Evolutionary conservation across 2,113 vertebrate genomes (phyloP).

Genomic region (Picathartes gymnocephalus): DNA sequence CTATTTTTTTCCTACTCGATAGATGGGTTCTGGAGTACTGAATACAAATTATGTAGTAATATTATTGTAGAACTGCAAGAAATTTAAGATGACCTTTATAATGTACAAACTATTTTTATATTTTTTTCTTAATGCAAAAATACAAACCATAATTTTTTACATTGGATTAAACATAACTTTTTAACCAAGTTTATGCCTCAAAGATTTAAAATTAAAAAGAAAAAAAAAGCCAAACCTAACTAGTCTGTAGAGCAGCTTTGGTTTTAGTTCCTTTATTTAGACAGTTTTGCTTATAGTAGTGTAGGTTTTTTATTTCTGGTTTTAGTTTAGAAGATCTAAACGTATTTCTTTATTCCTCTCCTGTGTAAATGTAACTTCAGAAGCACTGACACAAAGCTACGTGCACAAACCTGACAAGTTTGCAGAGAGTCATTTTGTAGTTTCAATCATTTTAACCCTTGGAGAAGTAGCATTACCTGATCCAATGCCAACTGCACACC

Average conservation of each 20-base stretch:
- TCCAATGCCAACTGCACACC: background rate
- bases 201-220: background rate
- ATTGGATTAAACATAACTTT: slow-evolving; percentile 64
- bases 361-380: background rate
- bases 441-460: background rate
- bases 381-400: slow-evolving; percentile 1
- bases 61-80: slow-evolving; percentile 52
- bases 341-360: background rate
- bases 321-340: slow-evolving; percentile 1
- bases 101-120: slow-evolving; percentile 76
- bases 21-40: slow-evolving; percentile 42
- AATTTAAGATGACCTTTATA: slow-evolving; percentile 58
- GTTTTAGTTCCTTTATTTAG: background rate
- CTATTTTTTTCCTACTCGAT: slow-evolving; percentile 37
- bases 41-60: slow-evolving; percentile 40
- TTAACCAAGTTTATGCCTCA: slow-evolving; percentile 54
- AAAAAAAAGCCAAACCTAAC: background rate
- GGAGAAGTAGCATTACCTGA: background rate
- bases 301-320: background rate
- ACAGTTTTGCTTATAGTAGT: background rate
- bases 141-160: slow-evolving; percentile 56
- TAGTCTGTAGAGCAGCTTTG: background rate
- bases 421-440: background rate
- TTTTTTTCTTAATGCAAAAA: slow-evolving; percentile 57
- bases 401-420: background rate